phyloP scores from a whole-genome alignment of 1,140 invertebrate genomes.

The Phortica variegata region DNA sequence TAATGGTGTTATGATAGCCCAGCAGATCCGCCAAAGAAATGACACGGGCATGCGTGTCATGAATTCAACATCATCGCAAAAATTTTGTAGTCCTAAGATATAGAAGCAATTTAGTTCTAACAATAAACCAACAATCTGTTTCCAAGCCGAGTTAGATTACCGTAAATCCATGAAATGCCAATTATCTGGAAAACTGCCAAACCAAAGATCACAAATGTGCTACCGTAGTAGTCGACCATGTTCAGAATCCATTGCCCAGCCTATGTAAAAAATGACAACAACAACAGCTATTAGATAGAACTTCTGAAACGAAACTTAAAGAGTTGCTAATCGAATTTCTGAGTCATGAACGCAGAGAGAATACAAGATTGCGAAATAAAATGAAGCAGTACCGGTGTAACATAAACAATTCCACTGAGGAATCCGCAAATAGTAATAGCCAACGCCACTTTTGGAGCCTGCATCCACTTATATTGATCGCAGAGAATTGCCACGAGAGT shows the following conservation, averaged over 20 bases:
- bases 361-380: too few species aligned
- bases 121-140: too few species aligned
- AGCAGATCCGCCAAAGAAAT: constrained; percentile 77
- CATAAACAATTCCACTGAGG: constrained; percentile 70
- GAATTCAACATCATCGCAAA: constrained; percentile 74
- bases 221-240: constrained; percentile 82
- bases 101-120: too few species aligned
- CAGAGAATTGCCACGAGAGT: constrained; percentile 69
- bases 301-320: too few species aligned
- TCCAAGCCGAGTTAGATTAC: too few species aligned
- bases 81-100: constrained; percentile 70
- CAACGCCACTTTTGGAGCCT: constrained; percentile 66
- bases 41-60: constrained; percentile 74
- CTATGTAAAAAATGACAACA: constrained; percentile 57
- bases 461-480: constrained; percentile 70
- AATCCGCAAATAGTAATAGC: constrained; percentile 65
- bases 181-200: constrained; percentile 73
- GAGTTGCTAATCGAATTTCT: too few species aligned
- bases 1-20: constrained; percentile 73
- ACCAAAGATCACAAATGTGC: constrained; percentile 76
- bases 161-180: constrained; percentile 76
- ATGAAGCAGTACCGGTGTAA: constrained; percentile 83
- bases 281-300: neutral
- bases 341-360: too few species aligned
- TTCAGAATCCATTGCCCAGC: constrained; percentile 85